Conservation (phyloP, 2,888 invertebrate genomes). For the Epistrophe grossulariae region DNA sequence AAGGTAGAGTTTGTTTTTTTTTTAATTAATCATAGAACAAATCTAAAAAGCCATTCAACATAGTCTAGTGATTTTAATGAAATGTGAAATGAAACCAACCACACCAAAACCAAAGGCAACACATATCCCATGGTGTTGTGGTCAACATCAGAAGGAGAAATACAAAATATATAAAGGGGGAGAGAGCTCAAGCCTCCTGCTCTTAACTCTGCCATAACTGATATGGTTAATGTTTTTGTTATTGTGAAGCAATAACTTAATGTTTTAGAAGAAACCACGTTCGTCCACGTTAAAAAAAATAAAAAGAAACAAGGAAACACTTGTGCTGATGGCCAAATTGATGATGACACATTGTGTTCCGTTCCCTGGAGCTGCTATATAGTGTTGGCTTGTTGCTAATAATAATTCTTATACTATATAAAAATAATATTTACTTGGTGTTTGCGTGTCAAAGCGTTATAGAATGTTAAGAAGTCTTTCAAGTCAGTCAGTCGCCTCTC, state of each 20-base stretch:
- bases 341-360: slow-evolving; percentile 72
- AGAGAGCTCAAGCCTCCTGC: slow-evolving; percentile 20
- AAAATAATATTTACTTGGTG: slow-evolving; percentile 30
- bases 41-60: slow-evolving; percentile 72
- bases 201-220: background rate
- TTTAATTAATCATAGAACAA: slow-evolving; percentile 72
- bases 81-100: slow-evolving; percentile 67
- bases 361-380: slow-evolving; percentile 34
- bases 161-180: slow-evolving; percentile 12
- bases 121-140: slow-evolving; percentile 35
- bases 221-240: background rate
- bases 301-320: slow-evolving; percentile 53
- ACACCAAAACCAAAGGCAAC: slow-evolving; percentile 24
- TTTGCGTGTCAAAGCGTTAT: slow-evolving; percentile 72
- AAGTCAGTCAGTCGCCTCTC: background rate
- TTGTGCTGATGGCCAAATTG: slow-evolving; percentile 62
- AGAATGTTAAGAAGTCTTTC: slow-evolving; percentile 53
- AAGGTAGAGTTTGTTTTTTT: background rate
- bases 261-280: slow-evolving; percentile 63
- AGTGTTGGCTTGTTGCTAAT: slow-evolving; percentile 16
- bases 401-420: slow-evolving; percentile 8
- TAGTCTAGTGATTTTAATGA: slow-evolving; percentile 75
- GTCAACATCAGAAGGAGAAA: slow-evolving; percentile 28
- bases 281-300: slow-evolving; percentile 11
- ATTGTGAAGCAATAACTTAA: slow-evolving; percentile 30